phyloP scores from a whole-genome alignment of 2,113 vertebrate species.

The Pseudolaguvia tuberculata region DNA sequence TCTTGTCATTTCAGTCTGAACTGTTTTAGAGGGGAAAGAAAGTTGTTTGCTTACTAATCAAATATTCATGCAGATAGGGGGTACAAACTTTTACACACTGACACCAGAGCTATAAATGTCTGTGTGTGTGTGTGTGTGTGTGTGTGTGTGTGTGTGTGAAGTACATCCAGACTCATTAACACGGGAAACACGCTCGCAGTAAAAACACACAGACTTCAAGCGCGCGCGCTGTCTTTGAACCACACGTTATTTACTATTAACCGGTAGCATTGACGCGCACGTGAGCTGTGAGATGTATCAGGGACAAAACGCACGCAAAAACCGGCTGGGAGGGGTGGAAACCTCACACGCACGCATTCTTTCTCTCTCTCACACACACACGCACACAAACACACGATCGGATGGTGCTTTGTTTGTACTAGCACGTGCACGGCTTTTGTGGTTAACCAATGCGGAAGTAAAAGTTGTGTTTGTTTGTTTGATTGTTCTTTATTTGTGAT shows the following conservation, averaged over 20 bases:
- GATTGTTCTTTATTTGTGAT: background rate
- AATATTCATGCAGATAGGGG: background rate
- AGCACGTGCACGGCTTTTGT: slow-evolving; percentile 50
- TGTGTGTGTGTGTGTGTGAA: slow-evolving; percentile 4
- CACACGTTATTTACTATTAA: background rate
- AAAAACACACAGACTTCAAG: background rate
- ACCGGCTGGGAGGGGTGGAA: too few relatives aligned
- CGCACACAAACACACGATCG: background rate
- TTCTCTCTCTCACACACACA: too few relatives aligned
- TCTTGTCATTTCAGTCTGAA: too few relatives aligned
- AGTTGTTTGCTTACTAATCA: too few relatives aligned
- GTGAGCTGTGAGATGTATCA: background rate
- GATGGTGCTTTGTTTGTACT: slow-evolving; percentile 34
- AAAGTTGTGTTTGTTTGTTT: background rate
- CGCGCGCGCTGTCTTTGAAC: background rate
- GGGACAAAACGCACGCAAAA: background rate
- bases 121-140: too few relatives aligned
- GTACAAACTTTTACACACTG: background rate
- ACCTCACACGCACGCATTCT: background rate
- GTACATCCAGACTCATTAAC: slow-evolving; percentile 67
- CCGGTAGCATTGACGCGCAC: background rate
- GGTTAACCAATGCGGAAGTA: background rate
- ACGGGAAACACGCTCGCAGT: background rate
- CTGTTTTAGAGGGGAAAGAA: too few relatives aligned
- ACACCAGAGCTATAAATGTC: too few relatives aligned